Evolutionary conservation across 92 coral and sea anemone genomes (phyloP).

Genomic region (Epizoanthus ramosus): DNA sequence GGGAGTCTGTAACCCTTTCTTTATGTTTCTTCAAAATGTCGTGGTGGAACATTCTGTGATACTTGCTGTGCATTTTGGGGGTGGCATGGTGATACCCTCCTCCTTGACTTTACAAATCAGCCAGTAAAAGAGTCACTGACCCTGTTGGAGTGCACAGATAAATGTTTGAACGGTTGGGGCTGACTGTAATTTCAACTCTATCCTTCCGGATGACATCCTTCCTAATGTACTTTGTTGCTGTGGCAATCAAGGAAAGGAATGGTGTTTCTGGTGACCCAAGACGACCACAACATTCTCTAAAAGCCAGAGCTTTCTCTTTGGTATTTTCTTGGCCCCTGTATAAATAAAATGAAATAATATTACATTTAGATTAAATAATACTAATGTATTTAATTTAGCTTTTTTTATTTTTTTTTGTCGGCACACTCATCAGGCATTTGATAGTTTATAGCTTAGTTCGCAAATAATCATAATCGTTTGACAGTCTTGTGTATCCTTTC

Average conservation of each 20-base stretch:
- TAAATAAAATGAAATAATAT: too few species aligned
- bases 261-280: slow-evolving; percentile 47
- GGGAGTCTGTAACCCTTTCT: slow-evolving; percentile 4
- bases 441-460: too few species aligned
- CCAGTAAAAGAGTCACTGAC: neutral
- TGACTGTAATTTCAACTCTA: slow-evolving; percentile 14
- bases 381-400: too few species aligned
- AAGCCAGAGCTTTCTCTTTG: slow-evolving; percentile 33
- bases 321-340: slow-evolving; percentile 45
- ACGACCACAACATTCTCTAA: slow-evolving; percentile 46
- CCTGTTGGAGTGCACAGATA: slow-evolving; percentile 5
- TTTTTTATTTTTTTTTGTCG: too few species aligned
- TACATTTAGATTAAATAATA: too few species aligned
- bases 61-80: slow-evolving; percentile 3
- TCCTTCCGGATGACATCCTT: slow-evolving; percentile 21
- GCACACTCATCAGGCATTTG: too few species aligned
- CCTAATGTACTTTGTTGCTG: slow-evolving; percentile 40
- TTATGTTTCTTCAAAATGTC: slow-evolving; percentile 18
- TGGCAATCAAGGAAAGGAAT: slow-evolving; percentile 51
- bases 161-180: slow-evolving; percentile 29
- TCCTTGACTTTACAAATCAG: neutral
- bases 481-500: too few species aligned
- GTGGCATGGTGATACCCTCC: neutral
- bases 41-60: slow-evolving; percentile 4
- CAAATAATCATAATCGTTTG: too few species aligned